These are phyloP conservation scores for Phrynocephalus versicolor DNA, from an alignment of 2,113 vertebrate species.

Conservation along the genomic window DNA sequence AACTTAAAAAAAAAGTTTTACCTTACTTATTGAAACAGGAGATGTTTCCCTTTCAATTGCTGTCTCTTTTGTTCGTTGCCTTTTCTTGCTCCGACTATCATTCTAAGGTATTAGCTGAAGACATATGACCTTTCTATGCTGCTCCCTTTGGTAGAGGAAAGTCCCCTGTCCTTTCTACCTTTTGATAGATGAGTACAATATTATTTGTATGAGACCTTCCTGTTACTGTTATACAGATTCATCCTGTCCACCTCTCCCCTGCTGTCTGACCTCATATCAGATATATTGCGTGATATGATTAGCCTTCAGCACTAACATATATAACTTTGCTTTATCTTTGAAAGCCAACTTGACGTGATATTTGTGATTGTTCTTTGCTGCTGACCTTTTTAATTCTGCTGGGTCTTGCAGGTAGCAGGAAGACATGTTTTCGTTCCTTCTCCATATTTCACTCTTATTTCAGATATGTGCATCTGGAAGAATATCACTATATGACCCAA, in stretches of 20 bases:
- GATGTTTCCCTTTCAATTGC: neutral
- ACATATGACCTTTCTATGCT: neutral
- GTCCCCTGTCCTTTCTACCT: neutral
- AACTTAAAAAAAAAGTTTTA: neutral
- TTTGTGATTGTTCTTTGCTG: neutral
- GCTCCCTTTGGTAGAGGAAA: neutral
- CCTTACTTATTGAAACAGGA: neutral
- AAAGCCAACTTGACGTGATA: neutral
- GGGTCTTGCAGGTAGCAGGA: neutral
- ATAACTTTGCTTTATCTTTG: neutral
- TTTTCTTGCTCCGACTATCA: neutral
- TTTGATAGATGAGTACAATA: neutral
- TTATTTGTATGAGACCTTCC: slow-evolving; percentile 16
- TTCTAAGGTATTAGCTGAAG: neutral
- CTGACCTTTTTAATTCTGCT: slow-evolving; percentile 13
- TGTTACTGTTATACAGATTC: neutral
- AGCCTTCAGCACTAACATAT: neutral
- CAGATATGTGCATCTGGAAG: neutral
- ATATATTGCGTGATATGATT: neutral
- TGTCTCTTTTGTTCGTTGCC: neutral
- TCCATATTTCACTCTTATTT: slow-evolving; percentile 6
- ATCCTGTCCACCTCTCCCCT: slow-evolving; percentile 4
- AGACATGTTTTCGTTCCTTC: neutral
- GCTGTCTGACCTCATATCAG: neutral
- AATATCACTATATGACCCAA: neutral